Evolutionary conservation across 1,140 invertebrate genomes (phyloP).

Genomic region (Globodera rostochiensis): DNA sequence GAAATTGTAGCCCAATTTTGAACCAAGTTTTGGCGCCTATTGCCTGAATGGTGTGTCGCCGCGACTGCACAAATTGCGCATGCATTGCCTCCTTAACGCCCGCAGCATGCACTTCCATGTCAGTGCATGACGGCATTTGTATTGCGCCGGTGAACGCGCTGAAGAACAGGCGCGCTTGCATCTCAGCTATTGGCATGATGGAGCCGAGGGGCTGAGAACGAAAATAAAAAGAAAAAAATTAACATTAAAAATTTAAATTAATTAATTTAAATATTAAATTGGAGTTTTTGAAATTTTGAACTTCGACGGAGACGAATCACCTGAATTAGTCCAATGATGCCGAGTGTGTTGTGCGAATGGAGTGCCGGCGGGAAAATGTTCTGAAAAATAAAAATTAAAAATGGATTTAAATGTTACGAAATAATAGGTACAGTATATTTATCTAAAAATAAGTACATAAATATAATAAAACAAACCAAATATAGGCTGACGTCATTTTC

Average conservation of each 20-base stretch:
- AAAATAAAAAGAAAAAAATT: too few relatives aligned
- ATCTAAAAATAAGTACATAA: too few relatives aligned
- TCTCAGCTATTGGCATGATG: constrained; percentile 70
- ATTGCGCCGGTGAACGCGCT: constrained; percentile 37
- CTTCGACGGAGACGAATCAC: constrained; percentile 2
- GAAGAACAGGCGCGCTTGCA: constrained; percentile 66
- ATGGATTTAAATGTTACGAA: too few relatives aligned
- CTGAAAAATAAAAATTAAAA: not conserved
- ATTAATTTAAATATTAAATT: too few relatives aligned
- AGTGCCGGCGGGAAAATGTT: constrained; percentile 68
- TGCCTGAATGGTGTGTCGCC: constrained; percentile 48
- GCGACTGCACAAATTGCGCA: constrained; percentile 38
- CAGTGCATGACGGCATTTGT: constrained; percentile 20
- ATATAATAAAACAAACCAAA: constrained; percentile 43
- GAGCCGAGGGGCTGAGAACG: constrained; percentile 67
- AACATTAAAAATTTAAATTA: too few relatives aligned
- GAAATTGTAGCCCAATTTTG: not conserved
- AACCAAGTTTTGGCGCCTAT: not conserved
- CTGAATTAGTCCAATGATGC: constrained; percentile 70
- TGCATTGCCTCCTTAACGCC: constrained; percentile 18
- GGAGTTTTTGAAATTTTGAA: not conserved
- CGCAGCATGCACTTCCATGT: constrained; percentile 30
- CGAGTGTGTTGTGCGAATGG: constrained; percentile 65
- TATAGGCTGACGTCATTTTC: constrained; percentile 68
- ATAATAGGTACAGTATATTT: too few relatives aligned